These are phyloP conservation scores for Conopomorpha cramerella DNA, from an alignment of 1,140 invertebrate genomes.

Conservation along the genomic window DNA sequence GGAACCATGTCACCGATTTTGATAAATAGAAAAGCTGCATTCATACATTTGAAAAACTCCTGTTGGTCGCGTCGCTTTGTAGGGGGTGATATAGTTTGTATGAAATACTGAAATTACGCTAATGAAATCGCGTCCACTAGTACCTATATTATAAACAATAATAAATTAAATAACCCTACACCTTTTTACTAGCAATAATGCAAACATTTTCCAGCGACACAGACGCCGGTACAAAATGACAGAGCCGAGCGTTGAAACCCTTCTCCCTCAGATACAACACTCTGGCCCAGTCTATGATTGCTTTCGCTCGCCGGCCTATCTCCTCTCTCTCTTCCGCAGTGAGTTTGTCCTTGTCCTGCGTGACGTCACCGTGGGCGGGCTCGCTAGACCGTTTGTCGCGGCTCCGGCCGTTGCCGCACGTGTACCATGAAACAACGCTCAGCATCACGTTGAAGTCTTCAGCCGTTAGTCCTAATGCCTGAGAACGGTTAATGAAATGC, in stretches of 20 bases:
- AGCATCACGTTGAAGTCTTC: conserved; percentile 77
- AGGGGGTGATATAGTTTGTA: no score
- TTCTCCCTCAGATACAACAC: conserved; percentile 64
- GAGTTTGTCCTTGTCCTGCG: background rate
- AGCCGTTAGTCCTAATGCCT: conserved; percentile 61
- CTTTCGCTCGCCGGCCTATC: conserved; percentile 75
- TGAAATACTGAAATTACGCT: no score
- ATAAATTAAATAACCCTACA: no score
- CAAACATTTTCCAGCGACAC: conserved; percentile 81
- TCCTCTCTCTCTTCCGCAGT: conserved; percentile 57
- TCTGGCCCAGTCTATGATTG: conserved; percentile 75
- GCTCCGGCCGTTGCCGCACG: conserved; percentile 70
- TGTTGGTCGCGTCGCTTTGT: no score
- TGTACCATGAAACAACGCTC: conserved; percentile 83
- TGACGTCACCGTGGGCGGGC: background rate
- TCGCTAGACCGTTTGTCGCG: conserved; percentile 28
- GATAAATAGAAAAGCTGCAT: no score
- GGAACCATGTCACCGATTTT: no score
- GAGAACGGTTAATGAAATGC: conserved; percentile 16
- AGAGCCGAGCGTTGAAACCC: conserved; percentile 65
- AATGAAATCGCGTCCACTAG: no score
- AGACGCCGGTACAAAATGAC: conserved; percentile 66
- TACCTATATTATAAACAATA: no score
- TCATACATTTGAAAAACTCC: no score
- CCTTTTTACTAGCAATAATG: conserved; percentile 61